Conservation (phyloP, 2,888 invertebrate genomes). For the Acronicta alni region DNA sequence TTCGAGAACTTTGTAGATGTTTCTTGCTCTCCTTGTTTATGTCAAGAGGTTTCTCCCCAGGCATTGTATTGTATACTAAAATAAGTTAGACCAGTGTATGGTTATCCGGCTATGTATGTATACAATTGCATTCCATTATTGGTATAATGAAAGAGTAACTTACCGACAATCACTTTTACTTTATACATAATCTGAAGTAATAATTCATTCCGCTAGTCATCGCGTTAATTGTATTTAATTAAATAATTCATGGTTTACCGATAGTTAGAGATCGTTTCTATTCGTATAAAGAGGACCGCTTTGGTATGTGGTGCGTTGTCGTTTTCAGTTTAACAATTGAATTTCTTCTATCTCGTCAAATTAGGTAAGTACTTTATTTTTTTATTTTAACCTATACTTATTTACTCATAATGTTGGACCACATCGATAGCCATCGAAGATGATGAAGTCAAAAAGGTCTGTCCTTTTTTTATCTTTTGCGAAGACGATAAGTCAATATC, state of each 20-base stretch:
- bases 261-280: slow-evolving; percentile 30
- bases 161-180: slow-evolving; percentile 47
- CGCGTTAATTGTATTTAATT: slow-evolving; percentile 49
- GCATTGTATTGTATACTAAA: not conserved
- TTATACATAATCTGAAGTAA: slow-evolving; percentile 31
- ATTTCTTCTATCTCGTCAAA: too few relatives aligned
- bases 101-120: slow-evolving; percentile 11
- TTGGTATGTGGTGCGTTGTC: not conserved
- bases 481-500: too few relatives aligned
- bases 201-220: slow-evolving; percentile 35
- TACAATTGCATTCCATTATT: slow-evolving; percentile 34
- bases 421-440: too few relatives aligned
- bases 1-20: too few relatives aligned
- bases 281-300: not conserved
- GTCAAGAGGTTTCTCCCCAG: not conserved
- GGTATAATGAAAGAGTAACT: slow-evolving; percentile 29
- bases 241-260: slow-evolving; percentile 26
- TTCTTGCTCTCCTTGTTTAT: too few relatives aligned
- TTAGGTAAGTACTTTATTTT: too few relatives aligned
- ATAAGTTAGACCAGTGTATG: slow-evolving; percentile 6
- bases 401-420: too few relatives aligned
- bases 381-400: too few relatives aligned
- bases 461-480: too few relatives aligned
- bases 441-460: too few relatives aligned
- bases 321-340: too few relatives aligned